phyloP scores from a whole-genome alignment of 2,797 vertebrate genomes.

The Telmatherina bonti region DNA sequence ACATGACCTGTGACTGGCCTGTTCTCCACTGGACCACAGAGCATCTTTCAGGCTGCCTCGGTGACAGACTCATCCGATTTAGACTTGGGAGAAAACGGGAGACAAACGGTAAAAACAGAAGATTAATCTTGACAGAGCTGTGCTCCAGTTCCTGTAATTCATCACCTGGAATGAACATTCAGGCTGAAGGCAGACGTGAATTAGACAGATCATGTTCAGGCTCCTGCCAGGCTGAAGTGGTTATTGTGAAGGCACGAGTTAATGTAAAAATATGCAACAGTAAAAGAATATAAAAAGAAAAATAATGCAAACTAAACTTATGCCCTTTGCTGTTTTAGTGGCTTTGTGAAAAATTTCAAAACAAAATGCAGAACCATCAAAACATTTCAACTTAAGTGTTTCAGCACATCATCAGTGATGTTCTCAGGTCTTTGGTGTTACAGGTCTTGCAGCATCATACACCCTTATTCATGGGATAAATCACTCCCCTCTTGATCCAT shows the following conservation, averaged over 20 bases:
- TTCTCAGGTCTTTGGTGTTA: no score
- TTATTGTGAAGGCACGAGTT: conserved; percentile 4
- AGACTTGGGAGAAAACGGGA: conserved; percentile 85
- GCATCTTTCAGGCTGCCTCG: conserved; percentile 83
- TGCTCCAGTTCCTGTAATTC: background rate
- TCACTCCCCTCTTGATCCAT: no score
- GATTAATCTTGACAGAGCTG: background rate
- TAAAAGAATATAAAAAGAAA: background rate
- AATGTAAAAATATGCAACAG: no score
- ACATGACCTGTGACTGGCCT: conserved; percentile 91
- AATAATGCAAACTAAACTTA: no score
- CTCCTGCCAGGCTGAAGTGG: background rate
- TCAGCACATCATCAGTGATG: no score
- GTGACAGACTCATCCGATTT: conserved; percentile 84
- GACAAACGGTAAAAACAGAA: conserved; percentile 80
- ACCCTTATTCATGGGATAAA: no score
- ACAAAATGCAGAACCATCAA: no score
- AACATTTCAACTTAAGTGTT: no score
- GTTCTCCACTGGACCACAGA: conserved; percentile 86
- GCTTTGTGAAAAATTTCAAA: no score
- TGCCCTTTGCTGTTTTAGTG: no score
- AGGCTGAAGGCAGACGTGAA: no score
- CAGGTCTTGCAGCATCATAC: no score
- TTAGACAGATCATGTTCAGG: background rate
- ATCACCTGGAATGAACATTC: background rate